Evolutionary conservation across 2,113 vertebrate genomes (phyloP).

Genomic region (Pardalotus punctatus): DNA sequence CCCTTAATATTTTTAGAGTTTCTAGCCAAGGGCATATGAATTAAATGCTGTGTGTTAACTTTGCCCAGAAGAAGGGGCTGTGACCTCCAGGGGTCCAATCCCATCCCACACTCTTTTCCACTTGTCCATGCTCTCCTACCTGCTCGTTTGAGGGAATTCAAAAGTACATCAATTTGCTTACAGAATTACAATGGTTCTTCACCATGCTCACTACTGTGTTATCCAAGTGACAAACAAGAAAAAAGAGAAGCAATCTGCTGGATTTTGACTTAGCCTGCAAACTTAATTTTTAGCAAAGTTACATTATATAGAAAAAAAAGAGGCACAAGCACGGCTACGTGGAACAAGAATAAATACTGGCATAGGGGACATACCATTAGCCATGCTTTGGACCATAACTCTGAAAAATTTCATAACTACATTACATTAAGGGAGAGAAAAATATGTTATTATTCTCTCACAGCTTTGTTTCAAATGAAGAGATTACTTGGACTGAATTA

Average conservation of each 20-base stretch:
- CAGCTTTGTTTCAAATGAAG: background rate
- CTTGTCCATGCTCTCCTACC: background rate
- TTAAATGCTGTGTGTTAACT: background rate
- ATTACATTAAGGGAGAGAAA: background rate
- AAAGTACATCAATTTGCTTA: rapidly evolving
- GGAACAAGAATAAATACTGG: background rate
- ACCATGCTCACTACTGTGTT: background rate
- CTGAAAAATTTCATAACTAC: background rate
- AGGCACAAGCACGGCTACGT: background rate
- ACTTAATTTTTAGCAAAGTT: background rate
- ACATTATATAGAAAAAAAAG: background rate
- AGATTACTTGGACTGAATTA: background rate
- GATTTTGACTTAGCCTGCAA: background rate
- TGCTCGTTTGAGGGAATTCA: background rate
- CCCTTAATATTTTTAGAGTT: background rate
- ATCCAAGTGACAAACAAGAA: background rate
- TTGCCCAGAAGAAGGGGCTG: background rate
- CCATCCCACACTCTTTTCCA: background rate
- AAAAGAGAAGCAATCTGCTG: background rate
- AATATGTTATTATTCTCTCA: background rate
- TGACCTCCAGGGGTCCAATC: background rate
- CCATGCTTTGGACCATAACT: background rate
- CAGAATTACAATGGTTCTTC: background rate
- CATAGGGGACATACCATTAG: background rate
- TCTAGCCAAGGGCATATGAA: background rate